These are phyloP conservation scores for Philereme vetulata DNA, from an alignment of 2,888 invertebrate species.

Conservation along the genomic window DNA sequence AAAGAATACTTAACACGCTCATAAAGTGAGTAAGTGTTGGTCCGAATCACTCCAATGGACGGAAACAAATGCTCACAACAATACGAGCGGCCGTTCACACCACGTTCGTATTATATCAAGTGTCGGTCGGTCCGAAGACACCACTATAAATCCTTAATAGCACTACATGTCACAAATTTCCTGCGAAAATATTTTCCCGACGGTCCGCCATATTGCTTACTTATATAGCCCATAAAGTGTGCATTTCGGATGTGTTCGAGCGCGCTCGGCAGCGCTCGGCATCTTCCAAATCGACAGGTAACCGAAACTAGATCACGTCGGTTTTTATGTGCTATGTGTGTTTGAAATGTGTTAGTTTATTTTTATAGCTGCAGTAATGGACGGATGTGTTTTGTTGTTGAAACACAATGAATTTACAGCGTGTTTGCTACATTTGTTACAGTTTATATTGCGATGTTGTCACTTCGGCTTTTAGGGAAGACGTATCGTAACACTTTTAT, in stretches of 20 bases:
- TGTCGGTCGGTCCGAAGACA: conserved; percentile 26
- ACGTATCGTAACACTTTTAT: neutral
- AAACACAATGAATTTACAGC: conserved; percentile 27
- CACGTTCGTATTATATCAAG: conserved; percentile 26
- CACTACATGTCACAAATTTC: conserved; percentile 30
- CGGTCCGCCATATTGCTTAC: conserved; percentile 61
- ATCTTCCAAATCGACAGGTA: conserved; percentile 33
- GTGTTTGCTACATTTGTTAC: conserved; percentile 18
- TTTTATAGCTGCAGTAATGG: conserved; percentile 31
- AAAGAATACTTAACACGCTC: conserved; percentile 20
- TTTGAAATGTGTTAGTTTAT: conserved; percentile 34
- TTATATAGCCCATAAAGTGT: conserved; percentile 66
- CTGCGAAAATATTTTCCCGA: conserved; percentile 53
- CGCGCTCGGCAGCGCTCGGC: conserved; percentile 23
- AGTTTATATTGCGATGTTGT: conserved; percentile 20
- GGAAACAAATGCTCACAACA: conserved; percentile 21
- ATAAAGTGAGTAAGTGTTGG: conserved; percentile 23
- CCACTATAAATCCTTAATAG: conserved; percentile 35
- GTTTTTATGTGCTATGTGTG: conserved; percentile 31
- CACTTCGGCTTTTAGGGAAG: conserved; percentile 12
- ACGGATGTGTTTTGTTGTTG: conserved; percentile 30
- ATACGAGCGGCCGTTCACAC: conserved; percentile 23
- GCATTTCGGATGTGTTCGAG: conserved; percentile 41
- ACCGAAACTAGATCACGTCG: conserved; percentile 33
- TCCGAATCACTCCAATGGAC: conserved; percentile 13